A percentile compares a stretch with the other conserved stretches of the same genome.
Conservation (phyloP, 2,888 invertebrate species). For the Atherix ibis region DNA sequence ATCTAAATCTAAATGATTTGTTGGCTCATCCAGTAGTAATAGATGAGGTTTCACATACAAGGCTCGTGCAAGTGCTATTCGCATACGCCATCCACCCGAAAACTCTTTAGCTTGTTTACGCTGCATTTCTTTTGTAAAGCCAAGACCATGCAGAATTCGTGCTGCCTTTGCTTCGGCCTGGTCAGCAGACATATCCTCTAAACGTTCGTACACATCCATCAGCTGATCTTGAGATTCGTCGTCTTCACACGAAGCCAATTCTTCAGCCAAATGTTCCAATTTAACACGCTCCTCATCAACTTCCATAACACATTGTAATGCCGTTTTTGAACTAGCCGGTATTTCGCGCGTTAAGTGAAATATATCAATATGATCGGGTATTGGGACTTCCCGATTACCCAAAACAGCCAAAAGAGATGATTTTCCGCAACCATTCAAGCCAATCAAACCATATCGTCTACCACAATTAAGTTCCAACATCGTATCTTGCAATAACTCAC, state of each 20-base stretch:
- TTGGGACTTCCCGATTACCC: constrained; percentile 86
- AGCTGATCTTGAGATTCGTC: constrained; percentile 91
- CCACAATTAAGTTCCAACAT: constrained; percentile 95
- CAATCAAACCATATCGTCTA: constrained; percentile 88
- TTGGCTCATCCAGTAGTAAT: constrained; percentile 91
- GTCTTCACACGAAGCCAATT: constrained; percentile 69
- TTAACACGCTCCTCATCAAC: constrained; percentile 88
- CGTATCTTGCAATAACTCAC: constrained; percentile 90
- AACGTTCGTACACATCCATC: constrained; percentile 92
- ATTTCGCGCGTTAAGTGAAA: constrained; percentile 95
- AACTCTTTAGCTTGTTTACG: constrained; percentile 72
- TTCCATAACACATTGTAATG: constrained; percentile 93
- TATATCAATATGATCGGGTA: constrained; percentile 94
- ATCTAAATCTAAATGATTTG: constrained; percentile 96
- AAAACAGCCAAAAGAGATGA: constrained; percentile 84
- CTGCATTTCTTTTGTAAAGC: constrained; percentile 82
- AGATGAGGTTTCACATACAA: constrained; percentile 96
- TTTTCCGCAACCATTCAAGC: constrained; percentile 97
- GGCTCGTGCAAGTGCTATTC: constrained; percentile 92
- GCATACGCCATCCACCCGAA: constrained; percentile 96
- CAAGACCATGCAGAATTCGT: constrained; percentile 88
- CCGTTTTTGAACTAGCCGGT: constrained; percentile 94
- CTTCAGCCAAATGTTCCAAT: constrained; percentile 84
- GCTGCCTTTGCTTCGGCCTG: constrained; percentile 91
- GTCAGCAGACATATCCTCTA: constrained; percentile 93